Conservation (phyloP, 2,113 vertebrate genomes). For the Neolamprologus modestus region DNA sequence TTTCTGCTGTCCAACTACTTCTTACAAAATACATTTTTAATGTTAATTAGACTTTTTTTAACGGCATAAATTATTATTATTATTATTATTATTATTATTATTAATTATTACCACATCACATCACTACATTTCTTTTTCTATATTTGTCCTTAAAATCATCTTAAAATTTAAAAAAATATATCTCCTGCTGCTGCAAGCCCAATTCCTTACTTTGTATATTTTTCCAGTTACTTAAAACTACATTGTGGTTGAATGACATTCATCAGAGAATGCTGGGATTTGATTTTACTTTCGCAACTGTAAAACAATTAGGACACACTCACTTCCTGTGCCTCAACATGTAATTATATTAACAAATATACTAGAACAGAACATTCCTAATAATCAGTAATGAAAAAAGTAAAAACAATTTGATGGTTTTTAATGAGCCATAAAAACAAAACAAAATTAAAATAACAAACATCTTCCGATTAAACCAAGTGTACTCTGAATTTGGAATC, state of each 20-base stretch:
- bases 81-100: no score
- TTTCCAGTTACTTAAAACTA: neutral
- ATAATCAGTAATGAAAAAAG: neutral
- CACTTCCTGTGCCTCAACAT: neutral
- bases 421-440: neutral
- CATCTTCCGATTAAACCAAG: neutral
- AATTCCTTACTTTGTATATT: neutral
- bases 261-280: neutral
- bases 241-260: neutral
- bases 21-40: no score
- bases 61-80: no score
- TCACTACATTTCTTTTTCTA: neutral
- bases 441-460: neutral
- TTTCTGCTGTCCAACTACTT: no score
- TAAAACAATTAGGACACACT: neutral
- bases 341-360: neutral
- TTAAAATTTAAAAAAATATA: neutral
- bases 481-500: neutral
- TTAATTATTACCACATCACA: no score
- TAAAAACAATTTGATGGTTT: neutral
- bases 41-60: no score
- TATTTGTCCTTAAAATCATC: neutral
- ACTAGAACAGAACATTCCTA: neutral
- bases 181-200: neutral
- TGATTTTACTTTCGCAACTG: neutral